These are phyloP conservation scores for Cephus runcator DNA, from an alignment of 2,888 invertebrate genomes.

Conservation along the genomic window DNA sequence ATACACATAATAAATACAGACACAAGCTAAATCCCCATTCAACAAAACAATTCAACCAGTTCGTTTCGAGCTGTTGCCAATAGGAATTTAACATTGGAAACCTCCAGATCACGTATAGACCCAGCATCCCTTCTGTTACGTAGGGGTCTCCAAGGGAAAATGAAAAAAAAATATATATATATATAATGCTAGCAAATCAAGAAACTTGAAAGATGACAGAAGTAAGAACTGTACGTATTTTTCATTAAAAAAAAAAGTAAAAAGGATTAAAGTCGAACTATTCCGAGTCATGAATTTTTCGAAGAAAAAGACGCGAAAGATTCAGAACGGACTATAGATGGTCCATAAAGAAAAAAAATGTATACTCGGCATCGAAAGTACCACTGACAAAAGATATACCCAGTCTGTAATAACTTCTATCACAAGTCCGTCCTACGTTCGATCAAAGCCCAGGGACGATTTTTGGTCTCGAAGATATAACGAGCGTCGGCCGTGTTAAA, in stretches of 20 bases:
- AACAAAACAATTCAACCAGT: not conserved
- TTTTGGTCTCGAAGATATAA: not conserved
- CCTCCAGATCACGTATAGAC: not conserved
- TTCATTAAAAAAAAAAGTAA: not conserved
- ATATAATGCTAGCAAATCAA: not conserved
- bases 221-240: not conserved
- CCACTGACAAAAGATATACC: not conserved
- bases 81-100: not conserved
- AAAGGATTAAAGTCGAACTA: not conserved
- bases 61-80: not conserved
- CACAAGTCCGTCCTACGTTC: not conserved
- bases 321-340: not conserved
- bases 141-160: not conserved
- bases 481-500: not conserved
- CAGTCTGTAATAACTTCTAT: not conserved
- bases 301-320: not conserved
- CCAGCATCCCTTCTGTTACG: not conserved
- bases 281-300: not conserved
- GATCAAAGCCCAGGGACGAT: not conserved
- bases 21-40: not conserved
- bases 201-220: not conserved
- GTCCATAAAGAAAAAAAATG: not conserved
- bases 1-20: not conserved
- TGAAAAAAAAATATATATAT: not conserved
- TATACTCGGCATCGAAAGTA: not conserved